Base-by-base conservation (phyloP, 2,888 invertebrate species). In the Rhyacophila evoluta region DNA sequence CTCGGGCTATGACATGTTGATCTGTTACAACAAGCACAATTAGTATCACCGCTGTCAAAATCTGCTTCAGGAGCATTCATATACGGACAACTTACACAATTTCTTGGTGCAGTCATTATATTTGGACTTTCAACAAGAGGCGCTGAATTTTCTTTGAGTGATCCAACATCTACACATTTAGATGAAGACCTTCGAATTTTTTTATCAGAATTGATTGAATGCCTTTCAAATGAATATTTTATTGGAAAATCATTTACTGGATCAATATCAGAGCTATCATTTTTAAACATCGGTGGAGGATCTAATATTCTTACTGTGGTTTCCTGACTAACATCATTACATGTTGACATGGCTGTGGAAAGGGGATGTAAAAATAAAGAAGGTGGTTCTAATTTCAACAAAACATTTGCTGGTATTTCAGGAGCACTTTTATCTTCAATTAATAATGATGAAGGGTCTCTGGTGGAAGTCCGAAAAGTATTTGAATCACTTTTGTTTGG, bases 1-100 rank as follows among this genome's bases (percentile, higher is more conserved):
- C 94, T 89, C 0, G 93, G 93, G 86, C 94, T 94, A 39, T 92
- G 92, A 82, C 92, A 93, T 83, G 91, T 86, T 0, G 92, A 92
- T 83, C 90, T 89, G 83, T 91, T 91, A 83, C 92, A 92, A 83
- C 92, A 92, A 84, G 91, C 91, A 83, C 92, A 92, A 37, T 79
- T 81, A 27, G 70, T 28, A 37, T 12, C 29, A 2, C 28, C 69
- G 72, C 38, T 76, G 12, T 70, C 75, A 67, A 67, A 80, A 55
- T 81, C 82, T 15, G 69, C n/a, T 11, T 72, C 73, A 15, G 75
- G 74, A 6, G 78, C 74, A 73, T 80, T 73, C 11, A 74, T 78
- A n/a, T 79, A 78, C 28, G 79, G 74, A 72, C 80, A 81, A 38
- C 81, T 81, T 10, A 80, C 80, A 79, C 79, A 80, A 72, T 82